A percentile compares a stretch with the other conserved stretches of the same genome.
phyloP scores from a whole-genome alignment of 2,113 vertebrate genomes.

The Dasyurus viverrinus region DNA sequence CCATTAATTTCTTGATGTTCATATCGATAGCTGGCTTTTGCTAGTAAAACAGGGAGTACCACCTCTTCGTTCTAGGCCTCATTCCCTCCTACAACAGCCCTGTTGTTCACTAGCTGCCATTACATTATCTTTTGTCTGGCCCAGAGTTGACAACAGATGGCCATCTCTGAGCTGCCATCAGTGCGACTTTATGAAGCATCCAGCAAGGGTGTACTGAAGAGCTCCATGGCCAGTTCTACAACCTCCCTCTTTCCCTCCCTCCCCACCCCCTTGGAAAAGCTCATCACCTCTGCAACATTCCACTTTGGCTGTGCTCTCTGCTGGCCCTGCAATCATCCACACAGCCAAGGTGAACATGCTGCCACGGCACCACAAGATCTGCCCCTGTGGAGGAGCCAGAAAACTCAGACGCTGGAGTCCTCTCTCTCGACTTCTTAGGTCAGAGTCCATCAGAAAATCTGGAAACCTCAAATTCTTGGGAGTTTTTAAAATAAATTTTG shows the following conservation, averaged over 20 bases:
- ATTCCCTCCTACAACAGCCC: slow-evolving; percentile 79
- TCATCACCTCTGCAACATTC: slow-evolving; percentile 79
- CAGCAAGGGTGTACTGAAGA: slow-evolving; percentile 83
- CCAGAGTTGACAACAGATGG: slow-evolving; percentile 87
- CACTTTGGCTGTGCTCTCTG: slow-evolving; percentile 76
- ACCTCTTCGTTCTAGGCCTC: slow-evolving; percentile 75
- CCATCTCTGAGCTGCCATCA: slow-evolving; percentile 85
- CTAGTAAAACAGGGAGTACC: slow-evolving; percentile 72
- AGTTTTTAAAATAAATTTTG: not conserved
- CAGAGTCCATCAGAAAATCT: not conserved
- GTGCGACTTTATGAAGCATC: slow-evolving; percentile 85
- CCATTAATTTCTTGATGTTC: slow-evolving; percentile 82
- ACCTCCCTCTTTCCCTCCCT: slow-evolving; percentile 74
- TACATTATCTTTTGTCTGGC: slow-evolving; percentile 86
- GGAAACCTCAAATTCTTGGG: slow-evolving; percentile 36
- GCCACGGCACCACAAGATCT: slow-evolving; percentile 41
- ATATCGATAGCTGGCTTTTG: slow-evolving; percentile 75
- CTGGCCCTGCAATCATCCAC: slow-evolving; percentile 73
- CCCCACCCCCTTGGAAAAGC: slow-evolving; percentile 70
- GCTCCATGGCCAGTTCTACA: slow-evolving; percentile 79
- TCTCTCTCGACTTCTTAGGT: not conserved
- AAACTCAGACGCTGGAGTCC: not conserved
- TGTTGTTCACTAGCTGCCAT: slow-evolving; percentile 83
- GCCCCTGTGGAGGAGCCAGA: slow-evolving; percentile 29
- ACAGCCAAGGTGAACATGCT: slow-evolving; percentile 60